phyloP scores from a whole-genome alignment of 2,113 vertebrate genomes.

The Jacana jacana region DNA sequence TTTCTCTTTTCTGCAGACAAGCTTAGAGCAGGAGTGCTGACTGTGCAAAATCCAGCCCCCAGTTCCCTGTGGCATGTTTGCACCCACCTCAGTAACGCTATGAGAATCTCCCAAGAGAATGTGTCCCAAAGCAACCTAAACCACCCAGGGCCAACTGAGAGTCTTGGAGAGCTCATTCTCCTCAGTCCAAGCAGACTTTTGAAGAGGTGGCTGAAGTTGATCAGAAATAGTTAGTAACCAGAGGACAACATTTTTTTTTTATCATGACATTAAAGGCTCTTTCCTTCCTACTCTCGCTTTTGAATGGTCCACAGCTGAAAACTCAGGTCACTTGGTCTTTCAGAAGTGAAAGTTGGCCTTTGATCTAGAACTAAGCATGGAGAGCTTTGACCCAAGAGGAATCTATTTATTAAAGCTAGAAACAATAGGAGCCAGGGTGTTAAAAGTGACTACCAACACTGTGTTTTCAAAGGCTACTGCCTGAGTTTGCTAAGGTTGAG shows the following conservation, averaged over 20 bases:
- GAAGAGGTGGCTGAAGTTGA: not conserved
- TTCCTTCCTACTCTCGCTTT: not conserved
- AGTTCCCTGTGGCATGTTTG: not conserved
- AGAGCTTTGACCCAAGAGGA: conserved; percentile 1
- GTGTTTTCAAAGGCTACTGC: not conserved
- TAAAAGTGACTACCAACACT: not conserved
- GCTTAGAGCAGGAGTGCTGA: not conserved
- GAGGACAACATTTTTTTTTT: not conserved
- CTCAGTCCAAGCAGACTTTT: not conserved
- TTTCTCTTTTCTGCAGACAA: not conserved
- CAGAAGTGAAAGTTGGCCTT: not conserved
- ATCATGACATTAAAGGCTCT: not conserved
- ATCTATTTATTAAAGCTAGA: not conserved
- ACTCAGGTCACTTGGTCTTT: not conserved
- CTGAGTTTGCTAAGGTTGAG: not conserved
- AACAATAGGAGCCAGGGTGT: not conserved
- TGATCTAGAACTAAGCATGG: not conserved
- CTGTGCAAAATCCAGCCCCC: not conserved
- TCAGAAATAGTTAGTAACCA: not conserved
- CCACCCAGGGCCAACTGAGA: rapidly evolving
- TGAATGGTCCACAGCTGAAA: not conserved
- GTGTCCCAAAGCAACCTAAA: not conserved
- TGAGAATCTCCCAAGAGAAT: not conserved
- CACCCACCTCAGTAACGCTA: not conserved
- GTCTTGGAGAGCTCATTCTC: not conserved